These are phyloP conservation scores for Coremacera marginata DNA, from an alignment of 2,888 invertebrate genomes.

Conservation along the genomic window DNA sequence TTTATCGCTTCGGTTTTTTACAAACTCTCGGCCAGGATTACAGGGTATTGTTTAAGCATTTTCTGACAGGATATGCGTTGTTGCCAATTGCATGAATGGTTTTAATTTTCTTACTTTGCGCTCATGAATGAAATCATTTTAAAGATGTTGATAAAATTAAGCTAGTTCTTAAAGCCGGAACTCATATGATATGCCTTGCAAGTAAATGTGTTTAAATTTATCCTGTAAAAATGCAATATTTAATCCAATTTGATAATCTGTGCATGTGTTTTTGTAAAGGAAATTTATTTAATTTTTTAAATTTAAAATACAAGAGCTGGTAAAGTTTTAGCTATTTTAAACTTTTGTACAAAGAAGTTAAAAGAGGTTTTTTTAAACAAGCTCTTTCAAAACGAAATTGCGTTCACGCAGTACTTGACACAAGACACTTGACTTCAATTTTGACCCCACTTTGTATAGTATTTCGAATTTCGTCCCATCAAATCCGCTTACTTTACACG, in stretches of 20 bases:
- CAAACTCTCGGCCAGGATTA: constrained; percentile 17
- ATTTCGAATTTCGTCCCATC: too few species aligned
- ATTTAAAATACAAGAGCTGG: too few species aligned
- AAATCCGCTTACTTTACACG: too few species aligned
- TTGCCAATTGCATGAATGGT: not conserved
- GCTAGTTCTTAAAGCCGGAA: constrained; percentile 26
- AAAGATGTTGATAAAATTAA: not conserved
- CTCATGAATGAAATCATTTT: too few species aligned
- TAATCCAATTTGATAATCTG: not conserved
- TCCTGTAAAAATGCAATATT: not conserved
- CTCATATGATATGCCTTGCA: constrained; percentile 26
- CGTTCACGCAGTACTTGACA: too few species aligned
- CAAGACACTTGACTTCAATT: too few species aligned
- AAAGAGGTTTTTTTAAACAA: not conserved
- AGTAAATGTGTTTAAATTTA: constrained; percentile 24
- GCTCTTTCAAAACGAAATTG: too few species aligned
- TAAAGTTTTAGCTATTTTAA: not conserved
- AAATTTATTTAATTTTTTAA: not conserved
- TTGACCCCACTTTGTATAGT: too few species aligned
- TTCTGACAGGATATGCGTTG: constrained; percentile 5
- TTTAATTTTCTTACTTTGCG: not conserved
- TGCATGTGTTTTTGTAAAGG: not conserved
- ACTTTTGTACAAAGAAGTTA: not conserved
- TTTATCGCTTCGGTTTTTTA: constrained; percentile 17
- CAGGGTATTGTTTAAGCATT: not conserved